Evolutionary conservation across 2,113 vertebrate species (phyloP), one percentile per base, ranked within the genome.

Genomic region (Cheilinus undulatus): DNA sequence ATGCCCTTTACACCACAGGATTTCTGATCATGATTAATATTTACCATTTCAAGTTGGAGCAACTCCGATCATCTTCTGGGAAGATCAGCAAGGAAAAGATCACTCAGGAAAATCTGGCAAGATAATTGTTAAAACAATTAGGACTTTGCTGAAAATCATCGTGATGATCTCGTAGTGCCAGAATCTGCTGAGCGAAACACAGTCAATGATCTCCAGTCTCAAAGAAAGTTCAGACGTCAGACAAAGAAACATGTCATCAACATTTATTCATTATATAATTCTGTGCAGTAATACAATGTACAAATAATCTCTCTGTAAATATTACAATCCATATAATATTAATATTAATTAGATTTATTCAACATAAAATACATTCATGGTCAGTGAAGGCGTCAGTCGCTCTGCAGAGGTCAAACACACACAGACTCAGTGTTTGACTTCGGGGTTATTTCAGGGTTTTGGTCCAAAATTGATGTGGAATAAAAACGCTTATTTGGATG

Each of bases 361-460:
- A 15, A 42, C 40, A 42, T 17, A 42, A 51, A 85, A 84, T 89
- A 90, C 87, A 92, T 91, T 90, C 88, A 87, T 34, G 69, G 82
- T 84, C 85, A 54, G 43, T 59, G 30, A 76, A 85, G 73, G 74
- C 61, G 40, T 78, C 36, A 34, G 50, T 26, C 46, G 3, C 20
- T 54, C 36, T 53, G 54, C 43, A 48, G 50, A 36, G 19, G 28
- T 38, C 17, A 61, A 19, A 43, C 19, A 34, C 0, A n/a, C 14
- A 4, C 27, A 34, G 40, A 64, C 11, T 28, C 30, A 5, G n/a
- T 1, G n/a, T n/a, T 40, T 28, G 32, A n/a, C 20, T n/a, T 8
- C 19, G 22, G 27, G 24, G 3, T 3, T n/a, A 5, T n/a, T 23
- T 27, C n/a, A n/a, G 3, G 24, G 40, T 1, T 61, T 59, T 42